Evolutionary conservation across 2,888 invertebrate genomes (phyloP).

Genomic region (Mesorhabditis spiculigera): DNA sequence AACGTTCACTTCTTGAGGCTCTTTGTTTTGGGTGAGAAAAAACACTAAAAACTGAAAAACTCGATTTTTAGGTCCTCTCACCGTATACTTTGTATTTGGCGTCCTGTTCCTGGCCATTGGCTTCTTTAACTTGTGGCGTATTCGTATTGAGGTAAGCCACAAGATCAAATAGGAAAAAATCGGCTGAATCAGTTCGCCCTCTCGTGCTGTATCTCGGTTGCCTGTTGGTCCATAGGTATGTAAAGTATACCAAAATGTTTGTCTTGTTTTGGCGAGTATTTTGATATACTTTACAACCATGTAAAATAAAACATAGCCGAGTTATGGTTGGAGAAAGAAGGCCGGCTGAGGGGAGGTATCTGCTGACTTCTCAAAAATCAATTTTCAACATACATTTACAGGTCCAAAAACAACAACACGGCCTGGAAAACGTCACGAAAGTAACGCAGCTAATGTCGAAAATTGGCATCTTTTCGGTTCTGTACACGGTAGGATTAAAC

Average conservation of each 20-base stretch:
- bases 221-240: too few species aligned
- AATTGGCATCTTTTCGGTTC: conserved; percentile 77
- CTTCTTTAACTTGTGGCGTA: conserved; percentile 85
- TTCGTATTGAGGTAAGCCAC: conserved; percentile 74
- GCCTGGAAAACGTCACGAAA: conserved; percentile 77
- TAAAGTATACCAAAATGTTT: too few species aligned
- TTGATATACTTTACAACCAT: too few species aligned
- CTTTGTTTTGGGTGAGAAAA: conserved; percentile 72
- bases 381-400: conserved; percentile 8
- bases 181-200: too few species aligned
- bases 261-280: too few species aligned
- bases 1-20: conserved; percentile 78
- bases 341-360: neutral
- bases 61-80: conserved; percentile 67
- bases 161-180: too few species aligned
- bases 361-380: neutral
- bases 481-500: conserved; percentile 71
- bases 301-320: too few species aligned
- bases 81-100: conserved; percentile 83
- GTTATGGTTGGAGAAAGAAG: neutral
- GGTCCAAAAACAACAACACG: conserved; percentile 65
- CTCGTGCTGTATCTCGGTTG: too few species aligned
- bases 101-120: conserved; percentile 85
- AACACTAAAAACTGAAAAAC: neutral
- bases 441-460: conserved; percentile 91